A percentile compares a stretch with the other conserved stretches of the same genome.
phyloP scores from a whole-genome alignment of 2,888 invertebrate genomes.

The Corythucha ciliata region DNA sequence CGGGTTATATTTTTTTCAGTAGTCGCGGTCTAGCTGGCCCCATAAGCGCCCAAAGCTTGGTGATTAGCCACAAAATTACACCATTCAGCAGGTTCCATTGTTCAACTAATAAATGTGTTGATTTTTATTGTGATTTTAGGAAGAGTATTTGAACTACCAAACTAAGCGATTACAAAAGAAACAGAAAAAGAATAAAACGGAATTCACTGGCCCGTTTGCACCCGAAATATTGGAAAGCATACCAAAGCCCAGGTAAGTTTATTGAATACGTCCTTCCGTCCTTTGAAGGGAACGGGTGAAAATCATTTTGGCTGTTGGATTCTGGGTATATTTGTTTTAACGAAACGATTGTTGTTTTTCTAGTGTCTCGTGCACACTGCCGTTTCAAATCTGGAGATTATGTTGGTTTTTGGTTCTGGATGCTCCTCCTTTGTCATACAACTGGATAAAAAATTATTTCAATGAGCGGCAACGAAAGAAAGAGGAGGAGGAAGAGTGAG shows the following conservation, averaged over 20 bases:
- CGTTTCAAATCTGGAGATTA: slow-evolving; percentile 68
- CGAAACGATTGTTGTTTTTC: slow-evolving; percentile 20
- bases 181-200: slow-evolving; percentile 47
- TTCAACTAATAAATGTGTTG: too few species aligned
- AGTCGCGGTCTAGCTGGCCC: too few species aligned
- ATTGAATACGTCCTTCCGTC: slow-evolving; percentile 4
- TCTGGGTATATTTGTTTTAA: not conserved
- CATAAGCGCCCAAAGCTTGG: too few species aligned
- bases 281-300: too few species aligned
- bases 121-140: slow-evolving; percentile 45
- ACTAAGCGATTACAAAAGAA: slow-evolving; percentile 59
- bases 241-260: slow-evolving; percentile 39
- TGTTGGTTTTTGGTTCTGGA: slow-evolving; percentile 44
- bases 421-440: slow-evolving; percentile 53
- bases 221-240: slow-evolving; percentile 54
- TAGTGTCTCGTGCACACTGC: slow-evolving; percentile 58
- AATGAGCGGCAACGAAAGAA: too few species aligned
- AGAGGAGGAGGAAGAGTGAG: slow-evolving; percentile 49
- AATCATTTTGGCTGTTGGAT: not conserved
- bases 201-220: slow-evolving; percentile 35
- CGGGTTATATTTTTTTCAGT: too few species aligned
- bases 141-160: slow-evolving; percentile 60
- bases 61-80: too few species aligned
- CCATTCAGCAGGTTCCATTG: not conserved
- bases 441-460: slow-evolving; percentile 32